These are phyloP conservation scores for Lasioglossum lativentre DNA, from an alignment of 2,888 invertebrate species.

Conservation along the genomic window DNA sequence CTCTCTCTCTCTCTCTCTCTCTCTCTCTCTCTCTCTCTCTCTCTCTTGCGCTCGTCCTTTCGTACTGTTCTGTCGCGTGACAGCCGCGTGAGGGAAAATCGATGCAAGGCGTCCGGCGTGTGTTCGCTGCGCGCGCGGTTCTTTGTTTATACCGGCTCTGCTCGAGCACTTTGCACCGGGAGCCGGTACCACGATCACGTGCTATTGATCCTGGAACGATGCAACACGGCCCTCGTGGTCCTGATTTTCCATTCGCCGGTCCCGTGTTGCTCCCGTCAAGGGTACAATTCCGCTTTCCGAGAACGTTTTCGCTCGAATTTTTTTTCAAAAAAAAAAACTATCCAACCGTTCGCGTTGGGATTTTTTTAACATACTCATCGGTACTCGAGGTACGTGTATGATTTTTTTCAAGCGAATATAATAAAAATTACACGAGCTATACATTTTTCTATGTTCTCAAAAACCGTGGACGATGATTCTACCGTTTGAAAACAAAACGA, in stretches of 20 bases:
- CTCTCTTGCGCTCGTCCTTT: neutral
- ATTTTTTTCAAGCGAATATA: neutral
- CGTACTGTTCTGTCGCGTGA: slow-evolving; percentile 5
- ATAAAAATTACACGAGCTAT: neutral
- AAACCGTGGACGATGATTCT: too few relatives aligned
- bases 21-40: neutral
- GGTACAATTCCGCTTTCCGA: neutral
- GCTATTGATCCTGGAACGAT: slow-evolving; percentile 70
- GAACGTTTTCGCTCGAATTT: neutral
- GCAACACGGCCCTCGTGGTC: slow-evolving; percentile 31
- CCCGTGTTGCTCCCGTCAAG: neutral
- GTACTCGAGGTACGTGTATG: neutral
- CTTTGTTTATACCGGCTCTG: slow-evolving; percentile 83
- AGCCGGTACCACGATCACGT: slow-evolving; percentile 70
- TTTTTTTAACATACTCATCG: neutral
- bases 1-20: neutral
- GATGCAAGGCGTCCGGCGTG: slow-evolving; percentile 65
- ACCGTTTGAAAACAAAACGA: too few relatives aligned
- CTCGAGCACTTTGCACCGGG: slow-evolving; percentile 48
- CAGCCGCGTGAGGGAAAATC: slow-evolving; percentile 58
- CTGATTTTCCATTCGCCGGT: neutral
- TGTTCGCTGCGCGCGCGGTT: slow-evolving; percentile 79
- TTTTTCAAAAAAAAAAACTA: neutral
- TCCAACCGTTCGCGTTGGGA: neutral
- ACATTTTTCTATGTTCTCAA: neutral